Evolutionary conservation across 2,888 invertebrate species (phyloP).

Genomic region (Drosophila engyochracea): DNA sequence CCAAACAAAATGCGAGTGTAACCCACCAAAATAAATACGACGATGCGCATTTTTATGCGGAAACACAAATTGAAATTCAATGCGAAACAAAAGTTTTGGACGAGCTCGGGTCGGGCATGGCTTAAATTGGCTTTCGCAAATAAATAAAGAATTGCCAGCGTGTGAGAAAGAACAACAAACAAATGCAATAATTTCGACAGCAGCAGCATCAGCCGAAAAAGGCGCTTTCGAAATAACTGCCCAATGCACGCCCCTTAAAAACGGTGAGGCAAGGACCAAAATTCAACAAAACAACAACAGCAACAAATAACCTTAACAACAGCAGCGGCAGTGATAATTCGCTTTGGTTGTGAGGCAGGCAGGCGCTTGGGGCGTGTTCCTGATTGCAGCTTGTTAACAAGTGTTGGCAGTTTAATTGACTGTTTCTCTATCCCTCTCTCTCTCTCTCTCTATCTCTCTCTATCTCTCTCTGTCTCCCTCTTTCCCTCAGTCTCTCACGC

Average conservation of each 20-base stretch:
- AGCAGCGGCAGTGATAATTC: conserved; percentile 61
- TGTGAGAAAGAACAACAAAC: conserved; percentile 57
- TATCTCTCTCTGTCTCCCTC: conserved; percentile 1
- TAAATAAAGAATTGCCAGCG: conserved; percentile 62
- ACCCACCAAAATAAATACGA: conserved; percentile 72
- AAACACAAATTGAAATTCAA: conserved; percentile 82
- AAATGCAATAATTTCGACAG: conserved; percentile 41
- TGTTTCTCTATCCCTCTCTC: conserved; percentile 27
- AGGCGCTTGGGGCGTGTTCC: conserved; percentile 81
- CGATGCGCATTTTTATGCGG: conserved; percentile 73
- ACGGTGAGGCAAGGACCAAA: conserved; percentile 22
- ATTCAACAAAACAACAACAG: conserved; percentile 3
- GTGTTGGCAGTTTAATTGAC: conserved; percentile 84
- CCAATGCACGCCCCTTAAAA: conserved; percentile 53
- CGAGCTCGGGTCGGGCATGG: conserved; percentile 35
- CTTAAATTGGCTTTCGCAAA: conserved; percentile 76
- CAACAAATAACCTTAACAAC: conserved; percentile 8
- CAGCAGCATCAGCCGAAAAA: conserved; percentile 46
- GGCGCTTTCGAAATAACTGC: conserved; percentile 70
- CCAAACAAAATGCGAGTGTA: conserved; percentile 56
- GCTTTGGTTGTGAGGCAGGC: conserved; percentile 53
- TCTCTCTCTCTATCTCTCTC: conserved; percentile 3
- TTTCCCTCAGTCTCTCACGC: conserved; percentile 16
- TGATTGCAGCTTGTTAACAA: conserved; percentile 83
- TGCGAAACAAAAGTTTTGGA: conserved; percentile 64